Percentiles rank a stretch among this genome's conserved stretches.
Conservation (phyloP, 2,888 invertebrate genomes). For the Nymphalis urticae region DNA sequence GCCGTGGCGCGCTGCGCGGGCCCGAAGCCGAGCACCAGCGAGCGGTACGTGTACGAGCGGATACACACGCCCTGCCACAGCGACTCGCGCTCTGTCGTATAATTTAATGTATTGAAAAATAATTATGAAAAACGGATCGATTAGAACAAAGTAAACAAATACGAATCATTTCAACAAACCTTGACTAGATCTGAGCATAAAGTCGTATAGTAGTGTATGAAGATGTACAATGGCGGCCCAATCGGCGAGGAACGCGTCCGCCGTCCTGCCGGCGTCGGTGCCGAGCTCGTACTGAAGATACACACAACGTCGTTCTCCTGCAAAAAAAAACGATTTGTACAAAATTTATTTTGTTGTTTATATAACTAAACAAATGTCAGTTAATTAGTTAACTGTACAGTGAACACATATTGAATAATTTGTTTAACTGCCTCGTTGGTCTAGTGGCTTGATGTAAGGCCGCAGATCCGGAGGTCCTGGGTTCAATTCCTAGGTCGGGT, state of each 20-base stretch:
- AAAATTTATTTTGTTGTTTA: not conserved
- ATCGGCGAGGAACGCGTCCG: slow-evolving; percentile 92
- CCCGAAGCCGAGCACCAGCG: slow-evolving; percentile 94
- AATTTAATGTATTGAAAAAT: too few relatives aligned
- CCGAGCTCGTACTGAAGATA: slow-evolving; percentile 95
- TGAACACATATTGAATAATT: not conserved
- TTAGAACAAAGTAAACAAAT: not conserved
- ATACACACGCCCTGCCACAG: slow-evolving; percentile 84
- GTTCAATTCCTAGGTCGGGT: too few relatives aligned
- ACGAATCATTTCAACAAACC: slow-evolving; percentile 64
- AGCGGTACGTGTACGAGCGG: slow-evolving; percentile 95
- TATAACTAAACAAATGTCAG: too few relatives aligned
- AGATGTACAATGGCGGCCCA: slow-evolving; percentile 96
- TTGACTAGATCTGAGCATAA: slow-evolving; percentile 89
- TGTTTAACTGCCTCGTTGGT: too few relatives aligned
- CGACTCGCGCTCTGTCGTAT: slow-evolving; percentile 75
- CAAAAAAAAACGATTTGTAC: not conserved
- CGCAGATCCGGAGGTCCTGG: too few relatives aligned
- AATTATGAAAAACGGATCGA: too few relatives aligned
- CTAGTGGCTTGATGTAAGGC: too few relatives aligned
- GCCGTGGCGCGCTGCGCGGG: slow-evolving; percentile 91
- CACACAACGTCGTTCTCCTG: slow-evolving; percentile 91
- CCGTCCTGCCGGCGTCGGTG: slow-evolving; percentile 91
- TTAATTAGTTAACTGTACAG: not conserved
- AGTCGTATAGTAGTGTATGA: slow-evolving; percentile 91